Evolutionary conservation across 1,140 invertebrate species (phyloP).

Genomic region (Anoplophora glabripennis): DNA sequence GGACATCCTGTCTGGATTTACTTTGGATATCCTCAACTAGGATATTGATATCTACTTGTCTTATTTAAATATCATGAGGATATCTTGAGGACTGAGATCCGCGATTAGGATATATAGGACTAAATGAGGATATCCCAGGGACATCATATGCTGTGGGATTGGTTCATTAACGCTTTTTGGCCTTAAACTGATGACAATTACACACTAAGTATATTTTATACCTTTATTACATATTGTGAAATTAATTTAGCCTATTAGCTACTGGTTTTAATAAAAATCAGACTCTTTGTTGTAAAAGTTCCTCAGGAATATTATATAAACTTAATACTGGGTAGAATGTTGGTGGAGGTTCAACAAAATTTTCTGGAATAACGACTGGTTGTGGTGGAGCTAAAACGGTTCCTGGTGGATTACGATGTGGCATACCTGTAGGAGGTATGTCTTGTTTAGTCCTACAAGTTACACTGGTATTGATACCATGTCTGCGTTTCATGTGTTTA

Average conservation of each 20-base stretch:
- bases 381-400: slow-evolving; percentile 44
- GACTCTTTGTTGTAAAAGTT: slow-evolving; percentile 32
- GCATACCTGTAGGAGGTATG: slow-evolving; percentile 48
- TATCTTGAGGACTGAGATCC: no score
- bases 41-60: no score
- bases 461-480: slow-evolving; percentile 57
- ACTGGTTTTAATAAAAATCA: not conserved
- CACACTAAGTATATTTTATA: not conserved
- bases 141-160: no score
- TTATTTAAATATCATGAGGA: no score
- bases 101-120: no score
- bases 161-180: no score
- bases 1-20: no score
- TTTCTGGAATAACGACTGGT: slow-evolving; percentile 22
- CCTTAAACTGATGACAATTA: not conserved
- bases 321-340: slow-evolving; percentile 42
- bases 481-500: slow-evolving; percentile 71
- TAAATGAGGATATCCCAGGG: no score
- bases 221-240: not conserved
- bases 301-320: slow-evolving; percentile 43
- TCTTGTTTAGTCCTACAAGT: slow-evolving; percentile 44
- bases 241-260: not conserved
- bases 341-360: slow-evolving; percentile 22
- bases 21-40: no score
- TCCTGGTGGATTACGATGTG: slow-evolving; percentile 46